Conservation (phyloP, 2,797 vertebrate species). For the Clarias platycephalus region DNA sequence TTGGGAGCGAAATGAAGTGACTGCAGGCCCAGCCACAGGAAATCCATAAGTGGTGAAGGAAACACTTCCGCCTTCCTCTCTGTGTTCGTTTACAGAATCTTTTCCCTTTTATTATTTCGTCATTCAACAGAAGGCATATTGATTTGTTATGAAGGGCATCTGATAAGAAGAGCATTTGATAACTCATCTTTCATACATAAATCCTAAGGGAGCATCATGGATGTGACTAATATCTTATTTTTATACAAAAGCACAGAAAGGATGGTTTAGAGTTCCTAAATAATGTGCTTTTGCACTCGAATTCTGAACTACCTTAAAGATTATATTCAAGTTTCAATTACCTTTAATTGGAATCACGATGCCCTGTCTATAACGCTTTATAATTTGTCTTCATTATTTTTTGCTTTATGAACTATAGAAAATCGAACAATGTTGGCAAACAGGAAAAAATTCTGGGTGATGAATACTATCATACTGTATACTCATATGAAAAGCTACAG, state of each 20-base stretch:
- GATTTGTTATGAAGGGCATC: background rate
- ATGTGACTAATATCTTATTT: background rate
- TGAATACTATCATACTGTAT: background rate
- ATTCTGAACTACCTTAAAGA: background rate
- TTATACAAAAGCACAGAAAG: background rate
- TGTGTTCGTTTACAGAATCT: constrained; percentile 34
- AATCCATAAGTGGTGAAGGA: constrained; percentile 44
- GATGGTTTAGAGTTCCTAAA: background rate
- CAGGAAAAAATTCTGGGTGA: background rate
- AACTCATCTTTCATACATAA: background rate
- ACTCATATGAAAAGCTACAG: background rate
- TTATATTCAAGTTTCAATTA: background rate
- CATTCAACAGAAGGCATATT: constrained; percentile 6
- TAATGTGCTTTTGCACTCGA: background rate
- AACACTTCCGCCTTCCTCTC: constrained; percentile 50
- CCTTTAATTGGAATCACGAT: background rate
- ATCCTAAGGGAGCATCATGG: background rate
- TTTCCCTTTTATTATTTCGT: constrained; percentile 2
- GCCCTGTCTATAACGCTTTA: background rate
- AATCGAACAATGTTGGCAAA: background rate
- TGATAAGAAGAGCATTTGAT: background rate
- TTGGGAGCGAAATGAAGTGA: background rate
- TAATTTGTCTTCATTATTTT: background rate
- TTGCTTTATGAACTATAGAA: background rate
- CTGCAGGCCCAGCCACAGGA: constrained; percentile 41